Evolutionary conservation across 2,797 vertebrate genomes (phyloP).

Genomic region (Anomalospiza imberbis): DNA sequence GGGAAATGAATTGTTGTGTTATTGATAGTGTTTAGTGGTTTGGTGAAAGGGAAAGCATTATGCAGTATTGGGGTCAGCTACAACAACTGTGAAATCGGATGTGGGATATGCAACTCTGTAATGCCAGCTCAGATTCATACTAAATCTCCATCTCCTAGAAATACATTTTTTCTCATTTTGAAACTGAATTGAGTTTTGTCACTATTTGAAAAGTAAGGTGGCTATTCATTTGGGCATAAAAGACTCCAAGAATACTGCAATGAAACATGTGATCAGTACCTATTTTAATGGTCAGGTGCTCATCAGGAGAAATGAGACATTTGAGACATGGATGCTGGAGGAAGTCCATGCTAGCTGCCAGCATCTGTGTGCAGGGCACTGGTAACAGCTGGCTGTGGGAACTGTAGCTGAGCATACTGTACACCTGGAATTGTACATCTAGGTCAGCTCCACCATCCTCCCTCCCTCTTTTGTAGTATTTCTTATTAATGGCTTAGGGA

Average conservation of each 20-base stretch:
- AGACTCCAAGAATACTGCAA: background rate
- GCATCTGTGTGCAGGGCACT: background rate
- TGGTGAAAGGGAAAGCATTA: background rate
- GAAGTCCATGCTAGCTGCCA: background rate
- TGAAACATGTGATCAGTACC: background rate
- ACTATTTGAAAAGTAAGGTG: background rate
- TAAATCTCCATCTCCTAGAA: background rate
- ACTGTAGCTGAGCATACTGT: background rate
- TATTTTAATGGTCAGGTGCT: background rate
- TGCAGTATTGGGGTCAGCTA: constrained; percentile 40
- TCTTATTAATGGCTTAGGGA: background rate
- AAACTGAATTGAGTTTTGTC: background rate
- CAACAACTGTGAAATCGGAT: background rate
- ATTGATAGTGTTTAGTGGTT: background rate
- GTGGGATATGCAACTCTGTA: background rate
- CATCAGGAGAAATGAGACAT: background rate
- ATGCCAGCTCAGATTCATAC: background rate
- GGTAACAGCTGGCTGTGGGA: background rate
- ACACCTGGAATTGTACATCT: background rate
- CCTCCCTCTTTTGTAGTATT: background rate
- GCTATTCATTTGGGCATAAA: background rate
- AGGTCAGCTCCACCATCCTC: background rate
- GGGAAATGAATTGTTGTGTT: background rate
- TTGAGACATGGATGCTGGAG: background rate
- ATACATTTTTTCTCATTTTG: background rate